Evolutionary conservation across 2,888 invertebrate species (phyloP).

Genomic region (Acronicta alni): DNA sequence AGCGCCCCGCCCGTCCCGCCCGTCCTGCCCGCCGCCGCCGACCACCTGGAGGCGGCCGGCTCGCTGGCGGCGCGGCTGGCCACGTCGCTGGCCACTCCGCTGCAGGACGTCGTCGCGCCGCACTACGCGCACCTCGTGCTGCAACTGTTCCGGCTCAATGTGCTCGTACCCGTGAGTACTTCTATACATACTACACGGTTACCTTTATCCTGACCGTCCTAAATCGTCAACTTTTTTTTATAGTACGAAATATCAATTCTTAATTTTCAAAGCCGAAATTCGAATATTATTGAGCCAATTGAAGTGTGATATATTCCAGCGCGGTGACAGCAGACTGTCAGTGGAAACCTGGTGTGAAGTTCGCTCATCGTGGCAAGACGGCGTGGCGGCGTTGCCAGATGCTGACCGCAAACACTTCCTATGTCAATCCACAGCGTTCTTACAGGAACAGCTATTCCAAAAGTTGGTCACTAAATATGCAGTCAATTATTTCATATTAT

Average conservation of each 20-base stretch:
- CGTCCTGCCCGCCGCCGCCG: background rate
- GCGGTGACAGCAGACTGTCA: slow-evolving; percentile 67
- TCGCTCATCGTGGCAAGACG: slow-evolving; percentile 89
- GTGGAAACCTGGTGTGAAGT: slow-evolving; percentile 88
- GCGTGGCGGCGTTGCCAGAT: slow-evolving; percentile 41
- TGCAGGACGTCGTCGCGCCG: slow-evolving; percentile 34
- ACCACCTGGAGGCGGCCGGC: slow-evolving; percentile 13
- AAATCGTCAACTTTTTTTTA: too few species aligned
- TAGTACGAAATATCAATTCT: too few species aligned
- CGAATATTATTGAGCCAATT: too few species aligned
- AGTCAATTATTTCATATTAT: background rate
- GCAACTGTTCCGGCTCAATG: slow-evolving; percentile 55
- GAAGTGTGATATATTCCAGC: slow-evolving; percentile 35
- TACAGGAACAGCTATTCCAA: slow-evolving; percentile 10
- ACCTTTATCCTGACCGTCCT: background rate
- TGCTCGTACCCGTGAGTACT: slow-evolving; percentile 57
- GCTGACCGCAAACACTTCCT: slow-evolving; percentile 14
- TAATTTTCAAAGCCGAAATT: too few species aligned
- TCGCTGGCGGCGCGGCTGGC: slow-evolving; percentile 54
- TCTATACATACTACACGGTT: too few species aligned
- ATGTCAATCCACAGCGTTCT: slow-evolving; percentile 26
- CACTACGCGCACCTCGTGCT: slow-evolving; percentile 31
- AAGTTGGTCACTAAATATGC: background rate
- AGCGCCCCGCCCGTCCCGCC: slow-evolving; percentile 3
- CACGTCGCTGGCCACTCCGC: slow-evolving; percentile 53